Evolutionary conservation across 1,140 invertebrate species (phyloP).

Genomic region (Ganaspis sp.): DNA sequence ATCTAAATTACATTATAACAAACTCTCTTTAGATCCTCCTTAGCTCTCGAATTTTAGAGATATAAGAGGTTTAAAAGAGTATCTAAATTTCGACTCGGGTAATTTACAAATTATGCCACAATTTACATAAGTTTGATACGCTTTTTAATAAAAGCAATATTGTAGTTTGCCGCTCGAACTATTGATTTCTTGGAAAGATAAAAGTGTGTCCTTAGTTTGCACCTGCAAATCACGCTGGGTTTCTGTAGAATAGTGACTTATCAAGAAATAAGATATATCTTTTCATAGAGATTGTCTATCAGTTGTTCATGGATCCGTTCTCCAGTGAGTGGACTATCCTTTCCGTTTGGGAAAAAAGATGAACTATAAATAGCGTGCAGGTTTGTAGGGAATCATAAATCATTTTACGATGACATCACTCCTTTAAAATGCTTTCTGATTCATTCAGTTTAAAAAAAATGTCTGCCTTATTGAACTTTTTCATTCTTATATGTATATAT

Average conservation of each 20-base stretch:
- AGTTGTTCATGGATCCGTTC: constrained; percentile 5
- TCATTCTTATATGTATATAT: background rate
- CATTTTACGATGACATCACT: background rate
- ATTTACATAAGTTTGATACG: too few species aligned
- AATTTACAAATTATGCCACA: too few species aligned
- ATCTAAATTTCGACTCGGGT: too few species aligned
- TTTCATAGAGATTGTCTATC: background rate
- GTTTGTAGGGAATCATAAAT: background rate
- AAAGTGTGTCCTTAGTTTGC: constrained; percentile 53
- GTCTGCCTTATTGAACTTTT: background rate
- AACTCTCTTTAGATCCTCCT: too few species aligned
- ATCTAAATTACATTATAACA: too few species aligned
- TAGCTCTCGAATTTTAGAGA: too few species aligned
- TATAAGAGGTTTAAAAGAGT: too few species aligned
- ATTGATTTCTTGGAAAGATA: constrained; percentile 66
- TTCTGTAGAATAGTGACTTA: constrained; percentile 13
- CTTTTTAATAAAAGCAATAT: too few species aligned
- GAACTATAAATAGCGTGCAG: background rate
- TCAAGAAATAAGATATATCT: constrained; percentile 10
- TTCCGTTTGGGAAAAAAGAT: background rate
- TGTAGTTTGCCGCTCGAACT: constrained; percentile 39
- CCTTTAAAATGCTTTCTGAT: background rate
- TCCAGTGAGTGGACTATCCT: background rate
- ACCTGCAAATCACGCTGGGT: constrained; percentile 53
- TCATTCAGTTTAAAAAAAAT: background rate